Evolutionary conservation across 2,113 vertebrate species (phyloP), one percentile per base, ranked within the genome.

Genomic region (Pampusana beccarii): DNA sequence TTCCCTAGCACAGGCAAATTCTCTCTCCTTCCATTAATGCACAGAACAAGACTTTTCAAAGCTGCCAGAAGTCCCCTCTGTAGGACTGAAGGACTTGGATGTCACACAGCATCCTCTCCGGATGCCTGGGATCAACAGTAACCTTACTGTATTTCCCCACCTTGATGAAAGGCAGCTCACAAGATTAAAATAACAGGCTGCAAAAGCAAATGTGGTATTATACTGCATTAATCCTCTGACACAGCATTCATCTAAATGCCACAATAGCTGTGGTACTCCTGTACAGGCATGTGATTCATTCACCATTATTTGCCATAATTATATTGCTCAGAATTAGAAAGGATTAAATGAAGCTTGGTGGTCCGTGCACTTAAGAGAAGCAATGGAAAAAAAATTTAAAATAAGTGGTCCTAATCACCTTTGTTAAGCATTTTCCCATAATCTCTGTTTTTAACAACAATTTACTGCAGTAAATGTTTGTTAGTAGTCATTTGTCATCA

Each of bases 241-340:
- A 85, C 70, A 79, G 70, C 83, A 51, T 89, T 87, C 92, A 86
- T 84, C 84, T 93, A 81, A 95, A 73, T 88, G 91, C 88, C 82
- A 85, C 92, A 91, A 64, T 85, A 88, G 72, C 88, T 88, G 86
- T 53, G 93, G 91, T 96, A 92, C 80, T 95, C 87, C 92, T 96
- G 40, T 91, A 74, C 86, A 88, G 95, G 65, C 95, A 91, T 93
- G 87, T 88, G 94, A 97, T 96, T 95, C 95, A 80, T 94, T 97
- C 82, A 90, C 94, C 79, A 92, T 96, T 93, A 93, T 96, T 96
- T 89, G 77, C 93, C 82, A 60, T 94, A 95, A 97, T 98, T 97
- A 90, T 88, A 67, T 88, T 86, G 65, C 72, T 79, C 54, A 72
- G 86, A 92, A 92, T 89, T 94, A 95, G 88, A 65, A 95, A 88